Base-by-base conservation (phyloP, 2,113 vertebrate species). In the Agelaius tricolor region DNA sequence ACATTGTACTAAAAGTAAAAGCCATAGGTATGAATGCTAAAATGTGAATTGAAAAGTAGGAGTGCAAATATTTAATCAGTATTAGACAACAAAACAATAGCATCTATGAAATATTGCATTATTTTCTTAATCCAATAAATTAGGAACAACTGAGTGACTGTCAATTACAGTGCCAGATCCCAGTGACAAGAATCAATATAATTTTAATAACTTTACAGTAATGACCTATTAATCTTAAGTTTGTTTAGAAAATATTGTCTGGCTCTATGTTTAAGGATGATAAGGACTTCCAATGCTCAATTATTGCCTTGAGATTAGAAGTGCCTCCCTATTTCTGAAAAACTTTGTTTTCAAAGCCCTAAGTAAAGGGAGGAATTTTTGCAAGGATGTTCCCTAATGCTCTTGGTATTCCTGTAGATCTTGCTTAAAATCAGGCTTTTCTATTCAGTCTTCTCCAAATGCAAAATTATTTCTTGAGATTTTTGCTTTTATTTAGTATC, bases 41-140 rank as follows among this genome's bases (percentile, higher is more conserved):
- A 98, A 85, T 97, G 96, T 97, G 97, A 96, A 94, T 95, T 97
- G 95, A 94, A 96, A 97, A 96, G 87, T 94, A 98, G 95, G 58
- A 95, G 4, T 98, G 97, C 98, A 98, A 97, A 98, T 98, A 98
- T 96, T 97, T 97, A 98, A 97, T 98, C 96, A 96, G 94, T 98
- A 97, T 97, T 98, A 97, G 97, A 96, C 95, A 98, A 98, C 97
- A 98, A 98, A 98, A 96, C 95, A 96, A 90, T 98, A 97, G 77
- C 96, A 97, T 84, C 90, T 63, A 85, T 89, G 72, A 89, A 96
- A 95, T 92, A 83, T 95, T 96, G 94, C 78, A 80, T 94, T 97
- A 96, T 97, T 98, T 97, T 84, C 89, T 97, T 97, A 88, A 96
- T 96, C 91, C 90, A 85, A 67, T 97, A 73, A 84, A 84, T 62